Conservation (phyloP, 2,888 invertebrate species). For the Lamellibrachia columna region DNA sequence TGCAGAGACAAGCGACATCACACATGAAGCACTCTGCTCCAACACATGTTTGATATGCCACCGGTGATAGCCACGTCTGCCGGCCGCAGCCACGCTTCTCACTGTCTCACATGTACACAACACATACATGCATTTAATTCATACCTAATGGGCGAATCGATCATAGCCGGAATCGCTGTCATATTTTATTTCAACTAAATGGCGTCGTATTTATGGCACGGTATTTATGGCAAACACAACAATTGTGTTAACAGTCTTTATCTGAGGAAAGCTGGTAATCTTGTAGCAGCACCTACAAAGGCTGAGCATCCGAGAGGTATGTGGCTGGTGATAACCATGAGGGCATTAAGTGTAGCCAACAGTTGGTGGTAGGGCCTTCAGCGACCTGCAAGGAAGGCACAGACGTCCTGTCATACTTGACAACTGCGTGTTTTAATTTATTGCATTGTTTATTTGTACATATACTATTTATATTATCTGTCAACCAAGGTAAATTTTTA, state of each 20-base stretch:
- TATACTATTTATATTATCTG: neutral
- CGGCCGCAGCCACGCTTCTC: neutral
- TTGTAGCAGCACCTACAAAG: neutral
- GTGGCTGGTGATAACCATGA: neutral
- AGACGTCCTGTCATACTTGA: neutral
- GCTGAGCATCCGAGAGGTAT: slow-evolving; percentile 10
- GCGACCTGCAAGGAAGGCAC: neutral
- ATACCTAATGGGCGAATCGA: slow-evolving; percentile 6
- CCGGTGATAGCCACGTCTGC: neutral
- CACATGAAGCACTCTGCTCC: neutral
- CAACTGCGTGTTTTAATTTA: neutral
- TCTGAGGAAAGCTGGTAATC: neutral
- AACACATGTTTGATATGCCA: slow-evolving; percentile 4
- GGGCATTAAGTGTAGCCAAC: neutral
- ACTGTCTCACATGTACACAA: neutral
- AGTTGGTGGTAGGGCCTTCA: neutral
- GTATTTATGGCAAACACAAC: neutral
- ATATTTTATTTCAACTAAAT: slow-evolving; percentile 12
- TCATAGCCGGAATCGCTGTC: neutral
- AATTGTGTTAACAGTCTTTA: neutral
- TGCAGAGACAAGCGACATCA: neutral
- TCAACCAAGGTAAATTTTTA: neutral
- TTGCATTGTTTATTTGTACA: neutral
- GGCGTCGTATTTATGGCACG: neutral
- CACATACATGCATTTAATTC: neutral